Evolutionary conservation across 2,113 vertebrate genomes (phyloP).

Genomic region (Hucho hucho): DNA sequence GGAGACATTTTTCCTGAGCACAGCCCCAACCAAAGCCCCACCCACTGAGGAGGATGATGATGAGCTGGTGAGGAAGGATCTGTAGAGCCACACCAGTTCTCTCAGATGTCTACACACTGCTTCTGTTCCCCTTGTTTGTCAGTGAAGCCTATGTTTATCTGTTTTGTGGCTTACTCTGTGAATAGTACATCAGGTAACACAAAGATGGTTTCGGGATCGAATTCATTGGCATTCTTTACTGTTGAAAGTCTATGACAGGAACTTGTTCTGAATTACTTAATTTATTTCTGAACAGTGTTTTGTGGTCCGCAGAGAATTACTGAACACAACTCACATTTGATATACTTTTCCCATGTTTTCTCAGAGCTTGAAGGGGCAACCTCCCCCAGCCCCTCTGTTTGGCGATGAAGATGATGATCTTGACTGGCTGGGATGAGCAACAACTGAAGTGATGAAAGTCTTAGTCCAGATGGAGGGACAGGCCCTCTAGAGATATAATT

Average conservation of each 20-base stretch:
- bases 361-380: slow-evolving; percentile 91
- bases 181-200: background rate
- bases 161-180: background rate
- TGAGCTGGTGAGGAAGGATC: slow-evolving; percentile 82
- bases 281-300: too few species aligned
- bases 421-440: slow-evolving; percentile 86
- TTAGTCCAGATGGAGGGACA: too few species aligned
- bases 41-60: slow-evolving; percentile 88
- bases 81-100: slow-evolving; percentile 15
- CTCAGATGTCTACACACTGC: slow-evolving; percentile 9
- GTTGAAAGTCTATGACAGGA: background rate
- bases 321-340: background rate
- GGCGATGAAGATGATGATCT: slow-evolving; percentile 78
- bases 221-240: background rate
- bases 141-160: background rate
- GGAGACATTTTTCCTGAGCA: slow-evolving; percentile 60
- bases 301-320: background rate
- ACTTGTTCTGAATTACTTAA: background rate
- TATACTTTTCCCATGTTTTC: slow-evolving; percentile 19
- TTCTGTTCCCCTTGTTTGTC: background rate
- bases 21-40: slow-evolving; percentile 46
- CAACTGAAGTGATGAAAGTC: background rate
- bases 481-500: background rate
- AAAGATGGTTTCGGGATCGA: background rate
- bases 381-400: slow-evolving; percentile 88